Base-by-base conservation (phyloP, 2,797 vertebrate species). In the Hippocampus kuda region DNA sequence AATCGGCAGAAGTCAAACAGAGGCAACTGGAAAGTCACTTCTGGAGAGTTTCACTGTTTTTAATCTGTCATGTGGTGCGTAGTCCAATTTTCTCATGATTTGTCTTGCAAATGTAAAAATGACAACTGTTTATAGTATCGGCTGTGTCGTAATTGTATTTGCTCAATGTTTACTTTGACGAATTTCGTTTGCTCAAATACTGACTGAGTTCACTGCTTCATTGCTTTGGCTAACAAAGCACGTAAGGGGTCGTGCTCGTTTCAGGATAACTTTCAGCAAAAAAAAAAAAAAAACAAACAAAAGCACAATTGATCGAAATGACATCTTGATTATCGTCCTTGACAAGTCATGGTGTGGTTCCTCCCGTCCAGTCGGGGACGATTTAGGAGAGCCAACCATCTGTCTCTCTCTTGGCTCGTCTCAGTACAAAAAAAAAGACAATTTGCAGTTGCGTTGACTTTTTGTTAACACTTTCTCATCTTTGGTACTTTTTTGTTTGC, bases 251-350 rank as follows among this genome's bases (percentile, higher is more conserved):
- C 12, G 4, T 12, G 11, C 3, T 46, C 44, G 44, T 46, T 46
- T 46, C 1, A 15, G 44, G 44, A 46, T 51, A 22, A 51, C 16
- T 38, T 16, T 34, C 1, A 34, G 16, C 5, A 38, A 61, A 9
- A 30, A 9, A 9, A 30, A 34, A 30, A 60, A 59, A 59, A 18
- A 30, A 30, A n/a, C 1, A 7, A 4, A 1, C 1, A 13, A 18
- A 60, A 60, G n/a, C 7, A 51, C 18, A 6, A 20, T 2, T 48
- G 16, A 51, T 24, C 9, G 5, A 42, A 64, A 24, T 13, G n/a
- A 53, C 42, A 70, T 59, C 18, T 24, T 49, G 24, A 65, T 61
- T 46, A 56, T 66, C 42, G 77, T 76, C 61, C 61, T 44, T 64
- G 34, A 64, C 22, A 24, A 44, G 62, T 24, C 12, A 44, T 26